Conservation (phyloP, 2,113 vertebrate genomes). For the Blennius ocellaris region DNA sequence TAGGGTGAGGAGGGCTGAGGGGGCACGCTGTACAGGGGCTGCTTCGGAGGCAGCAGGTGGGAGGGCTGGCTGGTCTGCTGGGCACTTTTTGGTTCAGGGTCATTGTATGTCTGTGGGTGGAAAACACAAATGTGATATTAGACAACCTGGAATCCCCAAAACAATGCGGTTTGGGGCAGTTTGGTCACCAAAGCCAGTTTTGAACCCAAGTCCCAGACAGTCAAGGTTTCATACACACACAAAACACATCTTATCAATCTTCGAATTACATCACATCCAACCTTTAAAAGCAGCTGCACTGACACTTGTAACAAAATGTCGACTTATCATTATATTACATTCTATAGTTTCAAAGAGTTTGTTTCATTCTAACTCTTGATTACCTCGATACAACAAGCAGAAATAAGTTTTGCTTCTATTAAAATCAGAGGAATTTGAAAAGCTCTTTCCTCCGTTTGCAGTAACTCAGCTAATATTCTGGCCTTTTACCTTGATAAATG, state of each 20-base stretch:
- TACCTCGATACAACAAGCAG: too few species aligned
- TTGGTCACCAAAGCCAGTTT: too few species aligned
- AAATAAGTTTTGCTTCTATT: not conserved
- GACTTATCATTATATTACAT: too few species aligned
- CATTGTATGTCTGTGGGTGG: slow-evolving; percentile 89
- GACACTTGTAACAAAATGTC: too few species aligned
- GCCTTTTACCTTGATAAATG: not conserved
- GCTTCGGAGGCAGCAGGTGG: slow-evolving; percentile 93
- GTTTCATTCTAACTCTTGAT: too few species aligned
- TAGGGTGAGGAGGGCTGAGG: slow-evolving; percentile 92
- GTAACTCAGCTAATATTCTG: not conserved
- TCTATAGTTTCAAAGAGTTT: too few species aligned
- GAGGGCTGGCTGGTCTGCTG: slow-evolving; percentile 91
- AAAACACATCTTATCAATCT: too few species aligned
- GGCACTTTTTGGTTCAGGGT: slow-evolving; percentile 91
- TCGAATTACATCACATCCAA: too few species aligned
- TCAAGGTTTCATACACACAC: too few species aligned
- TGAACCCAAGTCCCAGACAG: too few species aligned
- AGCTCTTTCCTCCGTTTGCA: not conserved
- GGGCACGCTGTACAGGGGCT: slow-evolving; percentile 92
- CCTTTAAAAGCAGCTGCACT: too few species aligned
- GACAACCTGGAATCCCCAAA: not conserved
- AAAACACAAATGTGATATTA: slow-evolving; percentile 9
- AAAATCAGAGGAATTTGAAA: not conserved
- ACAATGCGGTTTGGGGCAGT: not conserved